These are phyloP conservation scores for Drosophila suboccidentalis DNA, from an alignment of 2,888 invertebrate genomes.

Conservation along the genomic window DNA sequence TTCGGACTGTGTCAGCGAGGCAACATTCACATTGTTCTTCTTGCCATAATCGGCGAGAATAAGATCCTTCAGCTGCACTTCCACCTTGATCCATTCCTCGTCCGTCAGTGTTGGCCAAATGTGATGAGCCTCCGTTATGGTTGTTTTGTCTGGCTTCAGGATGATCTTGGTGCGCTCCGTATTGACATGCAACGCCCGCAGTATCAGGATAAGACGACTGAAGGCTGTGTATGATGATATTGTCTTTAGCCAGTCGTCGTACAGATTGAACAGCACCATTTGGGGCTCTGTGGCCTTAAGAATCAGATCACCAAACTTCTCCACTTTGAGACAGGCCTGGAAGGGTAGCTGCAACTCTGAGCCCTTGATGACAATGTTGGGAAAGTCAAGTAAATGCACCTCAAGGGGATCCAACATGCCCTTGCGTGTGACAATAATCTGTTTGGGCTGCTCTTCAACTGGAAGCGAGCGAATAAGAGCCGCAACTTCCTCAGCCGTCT, in stretches of 20 bases:
- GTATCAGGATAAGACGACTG: conserved; percentile 97
- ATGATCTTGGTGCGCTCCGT: conserved; percentile 99
- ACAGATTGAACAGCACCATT: conserved; percentile 99
- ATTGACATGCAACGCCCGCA: conserved; percentile 98
- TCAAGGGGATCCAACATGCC: conserved; percentile 99
- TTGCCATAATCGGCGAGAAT: conserved; percentile 99
- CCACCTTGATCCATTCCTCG: conserved; percentile 99
- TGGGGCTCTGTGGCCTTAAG: conserved; percentile 99
- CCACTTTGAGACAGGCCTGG: conserved; percentile 99
- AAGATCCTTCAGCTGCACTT: conserved; percentile 98
- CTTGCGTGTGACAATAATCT: conserved; percentile 99
- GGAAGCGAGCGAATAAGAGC: conserved; percentile 99
- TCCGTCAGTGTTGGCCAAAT: conserved; percentile 99
- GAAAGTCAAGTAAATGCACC: conserved; percentile 99
- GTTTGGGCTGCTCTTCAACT: conserved; percentile 99
- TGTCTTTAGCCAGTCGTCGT: conserved; percentile 99
- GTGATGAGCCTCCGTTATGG: conserved; percentile 99
- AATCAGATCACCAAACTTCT: conserved; percentile 99
- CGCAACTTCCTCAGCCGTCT: conserved; percentile 99
- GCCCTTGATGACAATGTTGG: conserved; percentile 99
- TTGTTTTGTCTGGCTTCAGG: conserved; percentile 99
- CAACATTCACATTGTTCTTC: conserved; percentile 99
- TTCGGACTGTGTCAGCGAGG: conserved; percentile 99
- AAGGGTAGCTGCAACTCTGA: conserved; percentile 99
- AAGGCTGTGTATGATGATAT: conserved; percentile 99